Base-by-base conservation (phyloP, 2,888 invertebrate species). In the Polyommatus icarus region DNA sequence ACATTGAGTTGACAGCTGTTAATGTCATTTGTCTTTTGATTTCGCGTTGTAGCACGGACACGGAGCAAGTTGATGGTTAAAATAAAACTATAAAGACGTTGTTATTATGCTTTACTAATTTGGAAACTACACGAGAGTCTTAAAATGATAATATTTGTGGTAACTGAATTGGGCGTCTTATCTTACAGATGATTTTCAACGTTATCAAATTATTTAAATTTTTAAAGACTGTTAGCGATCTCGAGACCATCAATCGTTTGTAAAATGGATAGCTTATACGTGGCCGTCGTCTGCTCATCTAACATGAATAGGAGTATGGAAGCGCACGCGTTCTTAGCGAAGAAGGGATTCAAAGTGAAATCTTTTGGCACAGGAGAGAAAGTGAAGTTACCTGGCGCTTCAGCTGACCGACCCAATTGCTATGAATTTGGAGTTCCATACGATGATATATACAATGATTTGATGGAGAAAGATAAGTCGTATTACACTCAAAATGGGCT, bases 301-400 rank as follows among this genome's bases (percentile, higher is more conserved):
- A 99, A 99, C 90, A 99, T 99, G 98, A 99, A 99, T 89, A 95
- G 99, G 79, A 99, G 99, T 85, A 99, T 99, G 99, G 99, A 99
- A 94, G 99, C 99, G 20, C 99, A 99, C 94, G 98, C 98, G 79
- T 99, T 99, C 91, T 94, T 99, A 76, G 97, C 98, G 78, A 99
- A 99, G 94, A 99, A 99, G 87, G 99, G 99, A 18, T 99, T 98
- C 88, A 96, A 96, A 87, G 99, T 99, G 0, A 96, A 97, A 87
- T 99, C 99, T 0, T 99, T 97, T 92, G 98, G 98, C 20, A 98
- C 98, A 50, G 98, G 98, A 10, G 98, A 98, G 87, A 97, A 98
- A 92, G 99, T 99, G 0, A 99, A 99, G 90, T 94, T 99, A 78
- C 99, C 99, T 8, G 99, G 99, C 59, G 96, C 98, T 76, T 96